These are phyloP conservation scores for Alentia gelatinosa DNA, from an alignment of 2,888 invertebrate genomes.

Conservation along the genomic window DNA sequence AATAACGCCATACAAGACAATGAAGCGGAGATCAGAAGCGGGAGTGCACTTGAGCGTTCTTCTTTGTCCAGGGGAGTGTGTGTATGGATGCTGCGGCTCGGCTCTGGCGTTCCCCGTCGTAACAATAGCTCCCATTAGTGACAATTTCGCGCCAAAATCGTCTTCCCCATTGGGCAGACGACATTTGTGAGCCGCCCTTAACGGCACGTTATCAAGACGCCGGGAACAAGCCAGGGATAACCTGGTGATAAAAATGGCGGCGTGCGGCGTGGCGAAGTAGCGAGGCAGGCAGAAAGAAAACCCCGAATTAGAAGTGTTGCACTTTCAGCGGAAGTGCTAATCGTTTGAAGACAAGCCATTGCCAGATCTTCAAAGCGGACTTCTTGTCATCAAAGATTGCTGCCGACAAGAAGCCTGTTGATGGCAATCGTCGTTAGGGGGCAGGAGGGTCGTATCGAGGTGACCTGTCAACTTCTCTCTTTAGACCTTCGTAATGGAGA, in stretches of 20 bases:
- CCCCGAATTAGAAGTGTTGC: no score
- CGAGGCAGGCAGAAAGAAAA: not conserved
- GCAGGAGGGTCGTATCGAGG: no score
- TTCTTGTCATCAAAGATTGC: no score
- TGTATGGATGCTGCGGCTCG: not conserved
- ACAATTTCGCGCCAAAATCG: not conserved
- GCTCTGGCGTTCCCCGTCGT: not conserved
- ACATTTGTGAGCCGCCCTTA: not conserved
- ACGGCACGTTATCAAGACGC: not conserved
- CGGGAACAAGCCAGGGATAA: not conserved
- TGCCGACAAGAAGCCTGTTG: no score
- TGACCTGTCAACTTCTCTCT: no score
- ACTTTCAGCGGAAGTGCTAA: no score
- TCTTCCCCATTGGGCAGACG: not conserved
- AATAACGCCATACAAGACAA: constrained; percentile 1
- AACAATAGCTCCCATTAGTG: not conserved
- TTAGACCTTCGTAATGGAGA: no score
- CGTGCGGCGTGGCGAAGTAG: not conserved
- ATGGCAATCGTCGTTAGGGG: no score
- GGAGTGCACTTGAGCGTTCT: not conserved
- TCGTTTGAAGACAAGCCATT: no score
- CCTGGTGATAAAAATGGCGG: not conserved
- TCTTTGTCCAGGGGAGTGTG: not conserved
- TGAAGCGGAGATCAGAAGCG: not conserved
- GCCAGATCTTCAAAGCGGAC: no score